Base-by-base conservation (phyloP, 2,113 vertebrate genomes). In the Etheostoma spectabile region DNA sequence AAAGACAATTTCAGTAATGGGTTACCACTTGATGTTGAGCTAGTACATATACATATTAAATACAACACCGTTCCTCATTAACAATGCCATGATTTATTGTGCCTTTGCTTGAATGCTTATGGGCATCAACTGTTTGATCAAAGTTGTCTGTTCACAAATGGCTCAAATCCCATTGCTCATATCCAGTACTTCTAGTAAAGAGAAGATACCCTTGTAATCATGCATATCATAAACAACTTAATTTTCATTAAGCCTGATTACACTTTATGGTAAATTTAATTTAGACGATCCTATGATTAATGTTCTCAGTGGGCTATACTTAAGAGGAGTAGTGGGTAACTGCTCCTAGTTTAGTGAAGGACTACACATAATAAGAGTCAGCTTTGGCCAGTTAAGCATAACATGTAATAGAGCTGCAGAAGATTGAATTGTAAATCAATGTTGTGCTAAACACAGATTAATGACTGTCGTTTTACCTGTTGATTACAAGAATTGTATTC, bases 161-260 rank as follows among this genome's bases (percentile, higher is more conserved):
- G 66, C 68, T 67, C 51, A 18, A 84, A 73, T 81, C 62, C 55
- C 55, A 80, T 77, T 66, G 67, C 79, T 89, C 82, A 82, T 88
- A 73, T 75, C 46, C 33, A 64, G 59, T 77, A 61, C 60, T 57
- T 78, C 22, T 62, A 80, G 53, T 73, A 73, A 80, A 85, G 60
- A 81, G 79, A 63, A 57, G 73, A 80, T 87, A 79, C 88, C 79
- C 72, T 89, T 45, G 77, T 88, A 88, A 93, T 93, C 93, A 91
- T 81, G 88, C 86, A 70, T 78, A 88, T 91, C 80, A 88, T 88
- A 92, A 93, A 94, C 92, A 94, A 84, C 86, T 92, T 92, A 45
- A 92, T 93, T 93, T 91, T 91, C 88, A 95, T 94, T 91, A 92
- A 85, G 89, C 68, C 71, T 81, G 79, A 86, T 88, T 78, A 89